These are phyloP conservation scores for Nemoura dubitans DNA, from an alignment of 2,888 invertebrate species.

Conservation along the genomic window DNA sequence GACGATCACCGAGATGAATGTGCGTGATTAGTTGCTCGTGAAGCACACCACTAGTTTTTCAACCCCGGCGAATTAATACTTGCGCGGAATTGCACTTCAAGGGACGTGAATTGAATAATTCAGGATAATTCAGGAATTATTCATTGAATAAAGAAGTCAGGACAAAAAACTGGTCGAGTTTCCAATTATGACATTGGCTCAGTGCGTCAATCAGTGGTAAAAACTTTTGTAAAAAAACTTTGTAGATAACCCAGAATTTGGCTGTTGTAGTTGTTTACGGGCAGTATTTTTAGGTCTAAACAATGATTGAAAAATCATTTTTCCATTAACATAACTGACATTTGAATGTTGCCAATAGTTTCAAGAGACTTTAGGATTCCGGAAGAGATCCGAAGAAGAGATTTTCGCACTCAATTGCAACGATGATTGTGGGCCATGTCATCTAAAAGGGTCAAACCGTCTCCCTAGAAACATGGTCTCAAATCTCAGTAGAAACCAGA, in stretches of 20 bases:
- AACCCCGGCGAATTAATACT: background rate
- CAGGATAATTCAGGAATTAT: too few species aligned
- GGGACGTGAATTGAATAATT: too few species aligned
- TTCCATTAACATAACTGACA: too few species aligned
- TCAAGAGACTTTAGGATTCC: too few species aligned
- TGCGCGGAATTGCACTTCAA: background rate
- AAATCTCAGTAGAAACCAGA: background rate
- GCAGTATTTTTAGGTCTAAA: too few species aligned
- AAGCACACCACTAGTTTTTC: background rate
- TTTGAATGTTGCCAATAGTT: too few species aligned
- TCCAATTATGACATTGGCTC: background rate
- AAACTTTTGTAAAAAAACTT: too few species aligned
- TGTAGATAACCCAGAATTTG: too few species aligned
- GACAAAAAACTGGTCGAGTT: background rate
- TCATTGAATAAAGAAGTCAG: background rate
- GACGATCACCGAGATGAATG: background rate
- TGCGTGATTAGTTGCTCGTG: background rate
- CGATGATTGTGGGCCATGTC: background rate
- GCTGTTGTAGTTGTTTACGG: too few species aligned
- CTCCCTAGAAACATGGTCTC: background rate
- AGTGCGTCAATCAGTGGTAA: background rate
- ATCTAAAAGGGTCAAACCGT: background rate
- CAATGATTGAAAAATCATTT: too few species aligned
- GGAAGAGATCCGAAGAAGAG: too few species aligned
- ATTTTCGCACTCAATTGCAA: background rate